Base-by-base conservation (phyloP, 1,140 invertebrate genomes). In the Drosophila obscura region DNA sequence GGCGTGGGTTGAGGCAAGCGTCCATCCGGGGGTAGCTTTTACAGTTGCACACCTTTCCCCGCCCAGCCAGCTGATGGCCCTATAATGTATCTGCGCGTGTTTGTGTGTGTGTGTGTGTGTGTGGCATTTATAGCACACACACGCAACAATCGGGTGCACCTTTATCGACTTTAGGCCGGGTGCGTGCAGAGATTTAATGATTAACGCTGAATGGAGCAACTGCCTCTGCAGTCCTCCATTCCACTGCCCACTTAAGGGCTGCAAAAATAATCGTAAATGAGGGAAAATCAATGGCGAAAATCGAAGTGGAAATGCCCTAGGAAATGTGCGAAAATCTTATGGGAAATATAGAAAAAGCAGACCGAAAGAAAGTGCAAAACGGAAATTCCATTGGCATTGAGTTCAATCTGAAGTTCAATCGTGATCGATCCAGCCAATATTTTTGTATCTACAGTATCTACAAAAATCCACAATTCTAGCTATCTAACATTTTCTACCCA, bases 141-240 rank as follows among this genome's bases (percentile, higher is more conserved):
- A 39, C 35, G 11, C 35, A 39, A 39, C 35, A 39, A 39, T 39
- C 35, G 35, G 11, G 11, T 64, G 72, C 80, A 84, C 82, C 82
- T 85, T 85, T 87, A 82, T 78, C 74, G 83, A 72, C 78, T 85
- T 66, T 69, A 61, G 48, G 49, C 58, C 19, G 67, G 60, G 77
- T 71, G 71, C 57, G 51, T 74, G 74, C 66, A 53, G 78, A 87
- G 82, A 85, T 88, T 85, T 87, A 82, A 79, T 85, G 82, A 88
- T 85, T 85, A 85, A 87, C 60, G 44, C 65, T 76, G 52, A 8
- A 55, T 22, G 56, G 50, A 53, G 59, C 77, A 61, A 65, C 75
- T 75, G 45, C 66, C 55, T 31, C 45, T 48, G 13, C 46, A 7
- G 5, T 43, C n/a, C 46, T 43, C 6, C 16, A 39, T 46, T 53